Conservation (phyloP, 2,113 vertebrate species). For the Uria lomvia region DNA sequence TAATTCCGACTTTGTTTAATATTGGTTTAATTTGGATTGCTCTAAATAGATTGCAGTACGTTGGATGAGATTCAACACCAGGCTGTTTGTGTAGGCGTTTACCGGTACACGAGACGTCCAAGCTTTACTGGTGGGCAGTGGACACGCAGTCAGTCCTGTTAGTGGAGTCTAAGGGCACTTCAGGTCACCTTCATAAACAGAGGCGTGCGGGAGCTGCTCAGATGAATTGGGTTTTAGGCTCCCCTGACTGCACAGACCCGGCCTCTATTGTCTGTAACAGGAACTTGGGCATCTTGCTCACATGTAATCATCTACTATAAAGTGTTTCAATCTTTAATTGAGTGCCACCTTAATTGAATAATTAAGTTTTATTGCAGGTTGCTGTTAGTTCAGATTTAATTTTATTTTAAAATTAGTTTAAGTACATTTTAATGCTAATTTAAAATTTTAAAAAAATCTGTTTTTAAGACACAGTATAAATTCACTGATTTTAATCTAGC, state of each 20-base stretch:
- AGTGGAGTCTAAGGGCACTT: not conserved
- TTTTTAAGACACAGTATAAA: not conserved
- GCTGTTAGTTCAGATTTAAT: not conserved
- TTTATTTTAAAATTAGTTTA: not conserved
- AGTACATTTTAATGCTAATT: not conserved
- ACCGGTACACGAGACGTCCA: not conserved
- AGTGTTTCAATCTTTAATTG: not conserved
- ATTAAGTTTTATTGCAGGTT: not conserved
- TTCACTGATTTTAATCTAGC: not conserved
- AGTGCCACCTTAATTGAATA: not conserved
- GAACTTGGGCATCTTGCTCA: not conserved
- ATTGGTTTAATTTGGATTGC: not conserved
- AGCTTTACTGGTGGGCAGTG: not conserved
- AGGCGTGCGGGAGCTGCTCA: not conserved
- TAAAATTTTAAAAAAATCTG: not conserved
- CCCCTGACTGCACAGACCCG: not conserved
- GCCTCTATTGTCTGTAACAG: accelerated
- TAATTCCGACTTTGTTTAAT: not conserved
- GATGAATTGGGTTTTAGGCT: not conserved
- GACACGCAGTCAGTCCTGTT: accelerated
- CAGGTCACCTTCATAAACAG: not conserved
- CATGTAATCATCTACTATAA: not conserved
- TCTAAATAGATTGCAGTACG: not conserved
- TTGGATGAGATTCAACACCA: not conserved
- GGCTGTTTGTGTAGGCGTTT: not conserved